These are phyloP conservation scores for Astropecten irregularis DNA, from an alignment of 53 echinoderm and acorn worm species.

Conservation along the genomic window DNA sequence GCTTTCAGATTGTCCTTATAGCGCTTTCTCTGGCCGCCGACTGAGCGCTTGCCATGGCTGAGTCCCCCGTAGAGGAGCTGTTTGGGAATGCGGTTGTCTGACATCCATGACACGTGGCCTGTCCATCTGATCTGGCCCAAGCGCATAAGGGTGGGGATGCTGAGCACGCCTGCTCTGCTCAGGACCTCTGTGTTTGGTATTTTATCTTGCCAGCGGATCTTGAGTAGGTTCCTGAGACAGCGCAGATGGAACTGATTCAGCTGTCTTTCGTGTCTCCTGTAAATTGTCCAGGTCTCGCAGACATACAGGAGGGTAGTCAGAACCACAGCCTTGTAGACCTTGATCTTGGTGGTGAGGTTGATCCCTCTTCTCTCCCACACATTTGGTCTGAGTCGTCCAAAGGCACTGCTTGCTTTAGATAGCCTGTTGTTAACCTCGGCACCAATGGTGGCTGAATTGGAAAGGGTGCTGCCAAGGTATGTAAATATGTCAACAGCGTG, in stretches of 20 bases:
- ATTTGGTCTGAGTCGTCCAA: constrained; percentile 5
- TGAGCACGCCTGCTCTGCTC: no score
- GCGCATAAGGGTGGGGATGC: no score
- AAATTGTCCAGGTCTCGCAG: constrained; percentile 1
- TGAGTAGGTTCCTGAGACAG: constrained; percentile 7
- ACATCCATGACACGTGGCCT: neutral
- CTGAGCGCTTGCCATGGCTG: no score
- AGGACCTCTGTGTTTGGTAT: no score
- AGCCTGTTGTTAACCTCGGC: neutral
- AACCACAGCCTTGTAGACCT: constrained; percentile 2
- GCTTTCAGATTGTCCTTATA: neutral
- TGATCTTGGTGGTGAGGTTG: constrained; percentile 6
- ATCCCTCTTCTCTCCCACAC: neutral
- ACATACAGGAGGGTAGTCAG: constrained; percentile 1
- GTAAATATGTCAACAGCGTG: neutral
- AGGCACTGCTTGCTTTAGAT: neutral
- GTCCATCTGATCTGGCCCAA: no score
- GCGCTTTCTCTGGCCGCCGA: neutral
- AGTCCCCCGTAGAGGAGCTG: no score
- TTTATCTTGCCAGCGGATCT: no score
- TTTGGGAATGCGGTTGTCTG: no score
- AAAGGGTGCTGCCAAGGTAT: no score
- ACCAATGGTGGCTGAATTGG: neutral
- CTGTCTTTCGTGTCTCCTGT: constrained; percentile 1
- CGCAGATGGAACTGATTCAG: neutral